Evolutionary conservation across 2,113 vertebrate genomes (phyloP).

Genomic region (Tachycineta bicolor): DNA sequence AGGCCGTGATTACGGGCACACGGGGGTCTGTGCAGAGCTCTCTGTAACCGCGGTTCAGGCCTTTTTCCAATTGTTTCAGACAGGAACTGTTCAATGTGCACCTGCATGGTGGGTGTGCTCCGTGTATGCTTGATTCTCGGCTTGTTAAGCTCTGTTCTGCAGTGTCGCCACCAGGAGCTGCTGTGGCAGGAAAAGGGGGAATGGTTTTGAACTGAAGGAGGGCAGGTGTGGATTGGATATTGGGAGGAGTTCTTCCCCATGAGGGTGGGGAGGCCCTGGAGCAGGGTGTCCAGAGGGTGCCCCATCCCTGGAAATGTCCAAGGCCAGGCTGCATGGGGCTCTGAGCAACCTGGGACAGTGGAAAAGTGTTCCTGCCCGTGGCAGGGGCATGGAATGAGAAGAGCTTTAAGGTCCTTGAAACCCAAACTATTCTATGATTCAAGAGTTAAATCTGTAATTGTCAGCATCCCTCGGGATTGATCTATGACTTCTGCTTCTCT

Average conservation of each 20-base stretch:
- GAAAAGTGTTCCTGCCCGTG: background rate
- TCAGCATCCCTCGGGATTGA: background rate
- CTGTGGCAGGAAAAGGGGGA: background rate
- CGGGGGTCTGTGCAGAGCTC: background rate
- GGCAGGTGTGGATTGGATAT: background rate
- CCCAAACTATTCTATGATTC: background rate
- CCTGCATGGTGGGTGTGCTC: accelerated
- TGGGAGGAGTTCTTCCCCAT: background rate
- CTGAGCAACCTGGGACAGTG: accelerated
- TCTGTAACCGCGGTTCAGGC: background rate
- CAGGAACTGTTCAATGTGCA: accelerated
- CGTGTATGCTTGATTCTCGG: background rate
- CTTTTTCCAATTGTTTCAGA: background rate
- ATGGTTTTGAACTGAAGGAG: background rate
- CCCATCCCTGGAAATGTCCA: background rate
- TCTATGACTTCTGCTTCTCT: background rate
- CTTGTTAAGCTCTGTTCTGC: background rate
- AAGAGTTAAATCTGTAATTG: background rate
- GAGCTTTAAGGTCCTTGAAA: background rate
- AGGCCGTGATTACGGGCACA: accelerated
- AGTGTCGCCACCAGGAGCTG: background rate
- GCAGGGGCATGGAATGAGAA: too few relatives aligned
- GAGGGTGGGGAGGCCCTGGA: background rate
- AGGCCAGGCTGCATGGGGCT: background rate
- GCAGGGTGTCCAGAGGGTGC: background rate